A percentile compares a stretch with the other conserved stretches of the same genome.
Conservation (phyloP, 2,888 invertebrate species). For the Aphelenchoides bicaudatus region DNA sequence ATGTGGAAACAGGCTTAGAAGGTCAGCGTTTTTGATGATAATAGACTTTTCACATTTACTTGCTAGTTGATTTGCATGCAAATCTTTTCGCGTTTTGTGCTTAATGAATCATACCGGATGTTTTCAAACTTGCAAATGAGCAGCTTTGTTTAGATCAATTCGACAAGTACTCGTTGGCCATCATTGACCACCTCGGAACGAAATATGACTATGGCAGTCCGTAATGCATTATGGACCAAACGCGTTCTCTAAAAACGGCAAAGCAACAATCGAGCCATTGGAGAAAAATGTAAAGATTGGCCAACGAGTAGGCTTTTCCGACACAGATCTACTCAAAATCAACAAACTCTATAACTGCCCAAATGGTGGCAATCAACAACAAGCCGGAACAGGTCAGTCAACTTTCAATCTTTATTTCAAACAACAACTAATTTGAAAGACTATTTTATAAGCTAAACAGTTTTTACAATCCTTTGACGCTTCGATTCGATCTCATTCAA, state of each 20-base stretch:
- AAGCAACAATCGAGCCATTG: slow-evolving; percentile 54
- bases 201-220: slow-evolving; percentile 63
- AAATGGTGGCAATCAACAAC: too few relatives aligned
- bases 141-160: slow-evolving; percentile 47
- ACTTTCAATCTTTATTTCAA: not conserved
- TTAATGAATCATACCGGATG: not conserved
- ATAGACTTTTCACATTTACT: not conserved
- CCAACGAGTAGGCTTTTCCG: slow-evolving; percentile 57
- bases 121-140: not conserved
- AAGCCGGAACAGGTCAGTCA: not conserved
- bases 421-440: not conserved
- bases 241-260: slow-evolving; percentile 63
- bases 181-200: slow-evolving; percentile 60
- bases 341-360: slow-evolving; percentile 61
- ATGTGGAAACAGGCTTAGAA: slow-evolving; percentile 56
- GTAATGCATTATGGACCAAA: slow-evolving; percentile 64
- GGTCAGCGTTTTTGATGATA: slow-evolving; percentile 24
- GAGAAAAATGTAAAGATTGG: slow-evolving; percentile 49
- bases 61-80: not conserved
- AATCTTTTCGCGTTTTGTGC: not conserved
- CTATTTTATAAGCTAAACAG: not conserved
- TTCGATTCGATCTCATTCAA: not conserved
- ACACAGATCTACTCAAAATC: slow-evolving; percentile 59
- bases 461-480: slow-evolving; percentile 1
- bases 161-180: slow-evolving; percentile 55